phyloP scores from a whole-genome alignment of 2,113 vertebrate genomes.

The Asarcornis scutulata region DNA sequence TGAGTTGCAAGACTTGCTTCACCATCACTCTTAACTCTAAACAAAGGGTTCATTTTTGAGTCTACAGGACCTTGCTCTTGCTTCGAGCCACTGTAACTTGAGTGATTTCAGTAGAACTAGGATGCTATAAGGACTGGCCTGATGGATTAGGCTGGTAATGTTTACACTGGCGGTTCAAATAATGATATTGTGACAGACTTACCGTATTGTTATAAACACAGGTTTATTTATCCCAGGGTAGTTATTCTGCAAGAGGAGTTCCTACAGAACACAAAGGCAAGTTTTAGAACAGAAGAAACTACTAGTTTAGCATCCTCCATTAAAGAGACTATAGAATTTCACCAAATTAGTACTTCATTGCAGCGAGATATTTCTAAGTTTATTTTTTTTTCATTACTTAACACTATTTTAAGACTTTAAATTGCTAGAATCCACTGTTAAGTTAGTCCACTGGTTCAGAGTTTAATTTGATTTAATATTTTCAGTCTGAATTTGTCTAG shows the following conservation, averaged over 20 bases:
- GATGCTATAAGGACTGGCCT: not conserved
- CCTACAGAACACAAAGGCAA: not conserved
- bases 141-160: not conserved
- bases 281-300: not conserved
- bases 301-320: not conserved
- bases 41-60: not conserved
- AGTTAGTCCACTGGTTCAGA: not conserved
- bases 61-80: not conserved
- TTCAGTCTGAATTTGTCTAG: slow-evolving; percentile 13
- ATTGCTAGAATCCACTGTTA: not conserved
- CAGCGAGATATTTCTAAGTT: not conserved
- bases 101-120: not conserved
- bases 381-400: slow-evolving; percentile 15
- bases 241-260: not conserved
- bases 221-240: not conserved
- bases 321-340: not conserved
- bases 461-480: slow-evolving; percentile 33
- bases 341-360: not conserved
- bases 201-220: not conserved
- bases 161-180: not conserved
- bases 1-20: not conserved
- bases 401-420: not conserved
- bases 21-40: not conserved
- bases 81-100: not conserved
- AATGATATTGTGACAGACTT: not conserved